A percentile compares a stretch with the other conserved stretches of the same genome.
Evolutionary conservation across 2,113 vertebrate genomes (phyloP).

Genomic region (Ptilonorhynchus violaceus): DNA sequence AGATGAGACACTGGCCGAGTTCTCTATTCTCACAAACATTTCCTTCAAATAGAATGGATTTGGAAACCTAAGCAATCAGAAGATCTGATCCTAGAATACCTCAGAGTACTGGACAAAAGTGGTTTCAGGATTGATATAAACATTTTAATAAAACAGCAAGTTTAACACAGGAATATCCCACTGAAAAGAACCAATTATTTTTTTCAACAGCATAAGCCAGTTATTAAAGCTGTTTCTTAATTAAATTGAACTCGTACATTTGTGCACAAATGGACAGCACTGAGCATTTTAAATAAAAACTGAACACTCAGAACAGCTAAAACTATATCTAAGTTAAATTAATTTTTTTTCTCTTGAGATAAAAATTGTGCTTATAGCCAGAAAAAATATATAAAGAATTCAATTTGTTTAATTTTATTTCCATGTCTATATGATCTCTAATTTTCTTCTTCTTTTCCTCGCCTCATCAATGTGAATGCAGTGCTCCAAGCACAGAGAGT

Average conservation of each 20-base stretch:
- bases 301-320: neutral
- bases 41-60: neutral
- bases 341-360: neutral
- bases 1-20: neutral
- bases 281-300: constrained; percentile 1
- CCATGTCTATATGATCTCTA: neutral
- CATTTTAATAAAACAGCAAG: neutral
- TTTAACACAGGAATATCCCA: neutral
- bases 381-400: neutral
- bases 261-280: neutral
- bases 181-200: neutral
- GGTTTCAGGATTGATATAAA: neutral
- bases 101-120: neutral
- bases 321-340: constrained; percentile 3
- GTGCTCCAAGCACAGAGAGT: neutral
- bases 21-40: neutral
- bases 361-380: neutral
- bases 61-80: neutral
- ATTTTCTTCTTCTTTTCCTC: neutral
- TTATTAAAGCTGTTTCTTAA: constrained; percentile 31
- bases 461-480: neutral
- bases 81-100: neutral
- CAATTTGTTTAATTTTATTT: neutral
- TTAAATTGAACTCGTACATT: constrained; percentile 51
- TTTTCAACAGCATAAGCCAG: neutral